These are phyloP conservation scores for Poecilus cupreus DNA, from an alignment of 2,888 invertebrate species.

Conservation along the genomic window DNA sequence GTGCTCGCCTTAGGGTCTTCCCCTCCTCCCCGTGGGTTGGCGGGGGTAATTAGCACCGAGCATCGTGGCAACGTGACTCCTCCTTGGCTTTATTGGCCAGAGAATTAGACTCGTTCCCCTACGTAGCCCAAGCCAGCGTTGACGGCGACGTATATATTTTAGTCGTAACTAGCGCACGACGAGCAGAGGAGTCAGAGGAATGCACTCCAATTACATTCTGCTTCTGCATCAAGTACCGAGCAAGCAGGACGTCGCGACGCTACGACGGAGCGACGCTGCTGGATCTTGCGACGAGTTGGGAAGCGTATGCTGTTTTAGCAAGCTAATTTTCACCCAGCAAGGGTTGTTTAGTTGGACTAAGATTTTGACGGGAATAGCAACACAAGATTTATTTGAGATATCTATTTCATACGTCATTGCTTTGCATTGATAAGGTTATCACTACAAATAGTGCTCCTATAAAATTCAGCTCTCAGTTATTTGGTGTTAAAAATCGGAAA, in stretches of 20 bases:
- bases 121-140: constrained; percentile 19
- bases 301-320: constrained; percentile 35
- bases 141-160: constrained; percentile 57
- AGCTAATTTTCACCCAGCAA: constrained; percentile 14
- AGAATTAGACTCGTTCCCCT: constrained; percentile 64
- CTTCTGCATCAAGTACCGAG: constrained; percentile 56
- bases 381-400: no score
- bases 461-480: no score
- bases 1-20: background rate
- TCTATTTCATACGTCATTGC: no score
- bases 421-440: no score
- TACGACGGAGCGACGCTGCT: background rate
- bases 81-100: constrained; percentile 66
- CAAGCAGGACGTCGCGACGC: background rate
- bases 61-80: constrained; percentile 56
- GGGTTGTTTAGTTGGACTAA: constrained; percentile 15
- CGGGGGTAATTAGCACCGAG: constrained; percentile 52
- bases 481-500: no score
- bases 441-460: no score
- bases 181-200: constrained; percentile 51
- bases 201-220: constrained; percentile 59
- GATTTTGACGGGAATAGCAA: no score
- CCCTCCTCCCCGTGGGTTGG: background rate
- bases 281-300: background rate
- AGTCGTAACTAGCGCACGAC: constrained; percentile 52